Evolutionary conservation across 2,113 vertebrate genomes (phyloP), one percentile per base, ranked within the genome.

Genomic region (Furnarius figulus): DNA sequence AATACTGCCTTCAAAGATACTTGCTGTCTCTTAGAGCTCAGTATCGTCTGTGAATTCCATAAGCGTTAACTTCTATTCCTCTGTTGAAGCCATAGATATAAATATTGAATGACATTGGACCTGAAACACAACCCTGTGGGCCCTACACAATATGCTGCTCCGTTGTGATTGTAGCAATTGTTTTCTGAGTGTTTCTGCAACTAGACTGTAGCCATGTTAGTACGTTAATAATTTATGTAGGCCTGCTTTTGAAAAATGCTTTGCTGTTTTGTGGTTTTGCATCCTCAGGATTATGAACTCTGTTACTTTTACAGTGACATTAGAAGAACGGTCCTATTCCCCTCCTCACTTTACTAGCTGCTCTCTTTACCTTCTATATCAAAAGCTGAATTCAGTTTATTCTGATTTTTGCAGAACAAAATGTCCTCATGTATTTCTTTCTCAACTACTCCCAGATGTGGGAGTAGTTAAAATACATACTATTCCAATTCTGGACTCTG

Each of bases 201-300:
- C 42, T 74, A 84, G 83, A 84, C 76, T 78, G 91, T 65, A 85
- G 68, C 80, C 73, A 56, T 42, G 49, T 84, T 86, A 74, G 27
- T 77, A 30, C 28, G 78, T 94, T 39, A 89, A 81, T 84, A 66
- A 93, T 90, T 92, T 90, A 84, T 71, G 73, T 81, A 87, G 83
- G 33, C 35, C 52, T 95, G 65, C 35, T 92, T 55, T 74, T 93
- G 65, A 79, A 93, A 95, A 96, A 86, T 87, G 39, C 65, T 93
- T 95, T 89, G 42, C 68, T 90, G 39, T 92, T 93, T 88, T 85
- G 55, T 89, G 84, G 30, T 63, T 95, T 92, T 95, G 65, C 73
- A 23, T 93, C 61, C 52, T 86, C 12, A 63, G 61, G 40, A 71
- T 81, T 67, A 52, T 71, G 68, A 95, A 68, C 65, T 65, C 42